A percentile compares a stretch with the other conserved stretches of the same genome.
phyloP scores from a whole-genome alignment of 2,797 vertebrate genomes.

The Margarornis squamiger region DNA sequence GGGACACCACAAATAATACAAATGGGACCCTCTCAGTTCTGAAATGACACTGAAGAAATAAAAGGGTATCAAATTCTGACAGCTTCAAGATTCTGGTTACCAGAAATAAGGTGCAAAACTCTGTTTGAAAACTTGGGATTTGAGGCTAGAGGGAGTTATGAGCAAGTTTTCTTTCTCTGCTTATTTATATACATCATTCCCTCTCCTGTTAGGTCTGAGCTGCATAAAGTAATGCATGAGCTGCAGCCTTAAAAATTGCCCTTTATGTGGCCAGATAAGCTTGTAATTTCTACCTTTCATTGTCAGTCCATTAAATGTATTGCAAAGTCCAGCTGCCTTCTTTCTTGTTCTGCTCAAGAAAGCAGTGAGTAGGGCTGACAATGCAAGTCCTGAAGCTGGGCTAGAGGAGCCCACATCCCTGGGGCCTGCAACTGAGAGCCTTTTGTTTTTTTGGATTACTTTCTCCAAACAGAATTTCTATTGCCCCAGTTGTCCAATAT shows the following conservation, averaged over 20 bases:
- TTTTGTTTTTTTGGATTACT: neutral
- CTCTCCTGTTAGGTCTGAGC: neutral
- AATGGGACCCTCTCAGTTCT: neutral
- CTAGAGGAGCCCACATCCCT: neutral
- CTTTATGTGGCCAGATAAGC: neutral
- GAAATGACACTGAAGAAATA: neutral
- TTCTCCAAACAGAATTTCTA: neutral
- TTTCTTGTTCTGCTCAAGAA: neutral
- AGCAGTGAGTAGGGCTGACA: neutral
- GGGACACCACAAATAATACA: neutral
- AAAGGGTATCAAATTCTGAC: neutral
- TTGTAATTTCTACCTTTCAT: neutral
- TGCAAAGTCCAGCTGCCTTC: neutral
- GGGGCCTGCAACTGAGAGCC: neutral
- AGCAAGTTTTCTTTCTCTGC: neutral
- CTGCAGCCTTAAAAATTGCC: neutral
- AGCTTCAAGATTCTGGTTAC: accelerated
- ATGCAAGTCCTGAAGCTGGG: neutral
- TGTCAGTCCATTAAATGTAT: neutral
- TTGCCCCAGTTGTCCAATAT: neutral
- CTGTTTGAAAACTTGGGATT: neutral
- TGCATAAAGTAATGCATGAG: neutral
- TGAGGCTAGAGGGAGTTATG: neutral
- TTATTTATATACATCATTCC: neutral
- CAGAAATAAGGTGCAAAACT: neutral